A percentile compares a stretch with the other conserved stretches of the same genome.
Conservation (phyloP, 1,140 invertebrate genomes). For the Dinoponera quadriceps region DNA sequence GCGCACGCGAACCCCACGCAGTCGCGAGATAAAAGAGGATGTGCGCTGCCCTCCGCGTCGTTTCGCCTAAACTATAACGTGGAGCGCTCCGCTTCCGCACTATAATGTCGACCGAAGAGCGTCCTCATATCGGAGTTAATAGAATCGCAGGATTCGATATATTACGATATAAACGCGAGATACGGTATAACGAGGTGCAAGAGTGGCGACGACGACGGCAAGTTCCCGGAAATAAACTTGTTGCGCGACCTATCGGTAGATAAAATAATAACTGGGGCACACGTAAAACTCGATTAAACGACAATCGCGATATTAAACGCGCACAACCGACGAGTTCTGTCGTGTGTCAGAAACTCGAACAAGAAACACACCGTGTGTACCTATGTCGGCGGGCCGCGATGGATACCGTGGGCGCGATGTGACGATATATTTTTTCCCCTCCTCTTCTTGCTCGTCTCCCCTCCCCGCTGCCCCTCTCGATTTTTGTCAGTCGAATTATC, state of each 20-base stretch:
- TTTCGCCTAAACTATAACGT: no score
- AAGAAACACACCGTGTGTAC: constrained; percentile 24
- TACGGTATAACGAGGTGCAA: constrained; percentile 23
- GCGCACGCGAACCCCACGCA: no score
- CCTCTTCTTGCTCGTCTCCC: no score
- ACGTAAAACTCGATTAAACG: constrained; percentile 54
- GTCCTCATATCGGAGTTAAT: constrained; percentile 33
- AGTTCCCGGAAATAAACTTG: constrained; percentile 55
- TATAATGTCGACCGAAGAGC: not conserved
- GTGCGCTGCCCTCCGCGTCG: no score
- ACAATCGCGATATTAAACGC: constrained; percentile 47
- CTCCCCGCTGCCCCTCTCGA: no score
- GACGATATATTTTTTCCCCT: constrained; percentile 14
- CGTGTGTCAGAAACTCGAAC: constrained; percentile 38
- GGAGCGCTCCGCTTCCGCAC: no score
- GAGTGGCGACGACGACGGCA: not conserved
- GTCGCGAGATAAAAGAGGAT: no score
- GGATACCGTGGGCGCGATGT: not conserved
- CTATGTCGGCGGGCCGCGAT: not conserved
- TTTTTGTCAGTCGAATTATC: constrained; percentile 53
- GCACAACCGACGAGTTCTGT: constrained; percentile 29
- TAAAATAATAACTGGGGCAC: constrained; percentile 53
- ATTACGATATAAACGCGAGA: constrained; percentile 31
- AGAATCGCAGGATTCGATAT: constrained; percentile 32
- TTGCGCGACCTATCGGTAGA: constrained; percentile 49